Evolutionary conservation across 2,797 vertebrate species (phyloP).

Genomic region (Sebastes wilsoni): DNA sequence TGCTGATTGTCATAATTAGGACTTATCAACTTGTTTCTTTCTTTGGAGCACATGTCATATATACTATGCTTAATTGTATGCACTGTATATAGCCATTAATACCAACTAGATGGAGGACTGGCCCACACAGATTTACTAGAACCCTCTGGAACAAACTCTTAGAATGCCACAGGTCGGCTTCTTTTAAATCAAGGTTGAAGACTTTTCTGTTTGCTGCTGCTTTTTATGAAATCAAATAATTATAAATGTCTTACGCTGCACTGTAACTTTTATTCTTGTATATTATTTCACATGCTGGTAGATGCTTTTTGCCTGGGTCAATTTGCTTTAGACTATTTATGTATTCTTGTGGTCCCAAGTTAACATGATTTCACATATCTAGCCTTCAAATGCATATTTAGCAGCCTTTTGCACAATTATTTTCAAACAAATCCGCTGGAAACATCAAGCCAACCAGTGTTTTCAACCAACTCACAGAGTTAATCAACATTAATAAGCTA

Average conservation of each 20-base stretch:
- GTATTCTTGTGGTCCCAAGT: not conserved
- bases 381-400: not conserved
- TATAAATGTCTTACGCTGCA: rapidly evolving
- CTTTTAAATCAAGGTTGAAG: not conserved
- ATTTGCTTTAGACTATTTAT: not conserved
- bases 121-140: not conserved
- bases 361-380: not conserved
- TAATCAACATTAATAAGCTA: not conserved
- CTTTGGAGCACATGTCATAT: not conserved
- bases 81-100: not conserved
- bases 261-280: no score
- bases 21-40: not conserved
- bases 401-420: not conserved
- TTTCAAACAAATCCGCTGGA: not conserved
- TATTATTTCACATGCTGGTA: not conserved
- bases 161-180: not conserved
- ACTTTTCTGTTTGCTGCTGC: no score
- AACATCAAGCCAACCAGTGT: not conserved
- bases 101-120: not conserved
- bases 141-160: not conserved
- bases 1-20: not conserved
- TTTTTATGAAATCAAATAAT: no score
- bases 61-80: not conserved
- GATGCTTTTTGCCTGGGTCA: not conserved
- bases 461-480: not conserved